Percentiles rank a stretch among this genome's conserved stretches.
Conservation (phyloP, 2,797 vertebrate species). For the Geotrypetes seraphini region DNA sequence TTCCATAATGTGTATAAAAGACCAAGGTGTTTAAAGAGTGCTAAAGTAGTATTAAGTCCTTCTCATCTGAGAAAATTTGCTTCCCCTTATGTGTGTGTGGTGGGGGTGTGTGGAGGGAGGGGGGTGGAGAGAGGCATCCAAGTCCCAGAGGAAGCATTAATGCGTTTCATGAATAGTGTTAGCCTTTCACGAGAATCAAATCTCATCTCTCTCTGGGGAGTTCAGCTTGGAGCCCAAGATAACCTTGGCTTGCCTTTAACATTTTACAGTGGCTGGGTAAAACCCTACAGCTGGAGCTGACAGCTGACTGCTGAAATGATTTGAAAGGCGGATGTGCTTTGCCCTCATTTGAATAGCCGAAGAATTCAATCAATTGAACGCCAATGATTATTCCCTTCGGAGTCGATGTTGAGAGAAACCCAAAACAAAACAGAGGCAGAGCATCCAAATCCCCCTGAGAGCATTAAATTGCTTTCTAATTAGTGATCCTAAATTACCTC, state of each 20-base stretch:
- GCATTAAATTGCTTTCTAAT: conserved; percentile 74
- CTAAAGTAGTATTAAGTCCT: conserved; percentile 20
- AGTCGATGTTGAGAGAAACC: conserved; percentile 55
- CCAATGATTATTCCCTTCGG: conserved; percentile 72
- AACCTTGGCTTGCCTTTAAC: conserved; percentile 40
- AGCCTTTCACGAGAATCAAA: conserved; percentile 51
- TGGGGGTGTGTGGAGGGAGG: too few species aligned
- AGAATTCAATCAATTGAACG: conserved; percentile 69
- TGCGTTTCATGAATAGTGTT: conserved; percentile 32
- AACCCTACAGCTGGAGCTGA: conserved; percentile 44
- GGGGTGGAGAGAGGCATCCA: conserved; percentile 22
- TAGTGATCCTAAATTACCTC: conserved; percentile 75
- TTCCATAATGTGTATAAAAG: conserved; percentile 11
- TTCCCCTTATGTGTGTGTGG: too few species aligned
- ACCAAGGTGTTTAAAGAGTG: conserved; percentile 16
- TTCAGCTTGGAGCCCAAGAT: conserved; percentile 32
- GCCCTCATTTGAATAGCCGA: conserved; percentile 58
- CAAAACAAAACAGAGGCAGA: too few species aligned
- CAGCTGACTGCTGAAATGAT: conserved; percentile 45
- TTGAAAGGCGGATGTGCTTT: conserved; percentile 35
- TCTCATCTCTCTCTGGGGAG: conserved; percentile 42
- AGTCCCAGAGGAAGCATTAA: conserved; percentile 33
- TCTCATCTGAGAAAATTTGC: conserved; percentile 30
- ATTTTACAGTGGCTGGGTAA: conserved; percentile 26
- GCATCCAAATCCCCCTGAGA: conserved; percentile 53